These are phyloP conservation scores for Asarcornis scutulata DNA, from an alignment of 2,113 vertebrate genomes.

Conservation along the genomic window DNA sequence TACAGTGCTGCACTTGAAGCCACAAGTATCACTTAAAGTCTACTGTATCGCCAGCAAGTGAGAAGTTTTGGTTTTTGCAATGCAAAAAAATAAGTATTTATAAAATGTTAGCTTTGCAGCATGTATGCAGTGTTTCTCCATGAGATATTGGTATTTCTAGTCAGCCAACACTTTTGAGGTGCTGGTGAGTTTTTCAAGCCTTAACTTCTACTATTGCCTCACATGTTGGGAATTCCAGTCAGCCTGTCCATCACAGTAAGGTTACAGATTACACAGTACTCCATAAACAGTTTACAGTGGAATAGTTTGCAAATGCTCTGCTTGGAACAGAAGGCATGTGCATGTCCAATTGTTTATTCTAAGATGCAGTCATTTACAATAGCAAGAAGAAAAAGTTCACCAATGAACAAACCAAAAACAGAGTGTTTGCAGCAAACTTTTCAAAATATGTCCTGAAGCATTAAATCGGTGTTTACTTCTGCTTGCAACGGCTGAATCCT, in stretches of 20 bases:
- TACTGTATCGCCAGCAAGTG: background rate
- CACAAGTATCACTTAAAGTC: background rate
- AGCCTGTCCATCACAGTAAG: background rate
- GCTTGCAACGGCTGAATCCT: background rate
- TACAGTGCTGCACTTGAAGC: background rate
- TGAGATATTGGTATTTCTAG: background rate
- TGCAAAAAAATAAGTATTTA: background rate
- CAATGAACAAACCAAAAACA: background rate
- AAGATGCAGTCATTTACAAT: background rate
- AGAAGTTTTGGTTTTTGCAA: background rate
- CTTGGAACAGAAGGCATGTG: background rate
- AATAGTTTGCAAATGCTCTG: background rate
- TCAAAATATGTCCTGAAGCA: background rate
- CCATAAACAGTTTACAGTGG: background rate
- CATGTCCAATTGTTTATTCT: background rate
- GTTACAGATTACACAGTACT: background rate
- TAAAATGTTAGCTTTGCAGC: background rate
- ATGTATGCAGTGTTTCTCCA: background rate
- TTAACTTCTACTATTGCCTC: background rate
- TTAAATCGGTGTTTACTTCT: background rate
- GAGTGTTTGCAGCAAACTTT: background rate
- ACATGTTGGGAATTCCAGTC: background rate
- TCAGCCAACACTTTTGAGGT: background rate
- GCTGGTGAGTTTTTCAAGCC: background rate
- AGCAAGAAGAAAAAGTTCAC: background rate